Base-by-base conservation (phyloP, 92 coral and sea anemone genomes). In the Epizoanthus illoricatus region DNA sequence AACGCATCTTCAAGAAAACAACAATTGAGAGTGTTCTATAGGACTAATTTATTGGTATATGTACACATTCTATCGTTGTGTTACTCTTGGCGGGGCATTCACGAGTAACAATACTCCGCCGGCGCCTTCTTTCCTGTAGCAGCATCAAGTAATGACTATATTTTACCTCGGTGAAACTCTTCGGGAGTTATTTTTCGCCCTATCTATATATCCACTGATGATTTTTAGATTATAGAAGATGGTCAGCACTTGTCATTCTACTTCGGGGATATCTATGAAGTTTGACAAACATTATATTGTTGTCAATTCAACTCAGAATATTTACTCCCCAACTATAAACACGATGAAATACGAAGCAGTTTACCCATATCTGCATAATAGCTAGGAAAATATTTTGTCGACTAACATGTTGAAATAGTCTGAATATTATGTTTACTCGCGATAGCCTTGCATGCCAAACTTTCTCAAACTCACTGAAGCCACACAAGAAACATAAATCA, bases 351-450 rank as follows among this genome's bases (percentile, higher is more conserved):
- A 76, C 76, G 90, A 91, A 85, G 67, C 91, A 84, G 86, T 81
- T 88, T 90, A 86, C 94, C 89, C 90, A 83, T 68, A 85, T 91
- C 84, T 91, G 92, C 85, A 84, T 84, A 88, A 91, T 93, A 72
- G 91, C 67, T 84, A 93, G 85, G 92, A 93, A 93, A 91, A 91
- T 87, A 93, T 88, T 87, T 88, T 91, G 89, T 84, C 84, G 85
- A 75, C 86, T 88, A 86, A 90, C 92, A 84, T 87, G 90, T 88
- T 86, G 69, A 87, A 68, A 79, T 65, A 79, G 88, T 63, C 74
- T 79, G 57, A 84, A 74, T 82, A 45, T 19, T 39, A 75, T 90
- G 81, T 86, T 86, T 89, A 75, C 79, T 67, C 72, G 80, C 62
- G 74, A 80, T 36, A 65, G 49, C 84, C 83, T 87, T 84, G 78